Evolutionary conservation across 2,797 vertebrate species (phyloP), one percentile per base, ranked within the genome.

Genomic region (Pipistrellus pipistrellus): DNA sequence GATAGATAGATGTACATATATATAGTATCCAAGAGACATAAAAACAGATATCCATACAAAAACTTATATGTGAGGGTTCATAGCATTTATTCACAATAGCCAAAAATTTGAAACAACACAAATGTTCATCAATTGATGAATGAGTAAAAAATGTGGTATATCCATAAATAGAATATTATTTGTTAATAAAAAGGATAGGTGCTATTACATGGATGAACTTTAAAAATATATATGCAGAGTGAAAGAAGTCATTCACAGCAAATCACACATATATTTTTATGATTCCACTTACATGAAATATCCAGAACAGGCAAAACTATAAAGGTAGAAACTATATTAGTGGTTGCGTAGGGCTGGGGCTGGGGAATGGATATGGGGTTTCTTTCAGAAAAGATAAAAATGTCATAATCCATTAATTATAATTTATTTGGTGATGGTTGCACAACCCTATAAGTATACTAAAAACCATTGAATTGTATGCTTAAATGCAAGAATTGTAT

Each of bases 261-360:
- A 53, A 85, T 57, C 44, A 44, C 35, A n/a, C 13, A 85, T 23
- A 66, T 72, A 44, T 25, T 71, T 73, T 41, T 35, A 44, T 86
- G n/a, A 64, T 48, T 81, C 71, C 53, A 72, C 11, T 62, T 72
- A 27, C 27, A 66, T 57, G 83, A 94, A 93, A 93, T 87, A 48
- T 46, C 41, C 55, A 83, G 69, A 87, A 83, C 3, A 87, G 25
- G 73, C 57, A 90, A 87, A 90, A 62, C 35, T 59, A 64, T 38
- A 77, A 87, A 62, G 15, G 59, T 30, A 80, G 80, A 91, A 83
- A 84, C 84, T 41, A 55, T 15, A 53, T 84, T 38, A 87, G 44
- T n/a, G 55, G 30, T 68, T 68, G 55, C 46, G 75, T 41, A 95
- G 57, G 35, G 51, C 62, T 46, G 75, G 38, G 71, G 66, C 35